Conservation (phyloP, 1,140 invertebrate species). For the Drosophila kurseongensis region DNA sequence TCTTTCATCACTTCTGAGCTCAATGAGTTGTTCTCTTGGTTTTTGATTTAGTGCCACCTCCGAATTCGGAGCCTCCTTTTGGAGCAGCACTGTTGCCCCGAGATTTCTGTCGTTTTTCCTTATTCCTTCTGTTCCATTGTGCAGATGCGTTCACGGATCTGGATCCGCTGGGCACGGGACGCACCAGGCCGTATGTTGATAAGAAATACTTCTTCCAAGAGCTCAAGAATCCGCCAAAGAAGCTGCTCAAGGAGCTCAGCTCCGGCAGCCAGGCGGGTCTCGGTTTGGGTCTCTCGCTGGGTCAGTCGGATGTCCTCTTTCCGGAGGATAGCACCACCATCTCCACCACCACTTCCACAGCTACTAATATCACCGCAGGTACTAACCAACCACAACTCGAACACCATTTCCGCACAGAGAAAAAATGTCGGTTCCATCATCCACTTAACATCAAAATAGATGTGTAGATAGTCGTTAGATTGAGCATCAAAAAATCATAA, state of each 20-base stretch:
- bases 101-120: conserved; percentile 8
- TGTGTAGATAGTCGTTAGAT: too few relatives aligned
- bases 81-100: not conserved
- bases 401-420: conserved; percentile 30
- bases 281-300: conserved; percentile 48
- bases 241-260: conserved; percentile 92
- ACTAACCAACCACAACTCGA: conserved; percentile 44
- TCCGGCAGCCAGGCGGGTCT: conserved; percentile 56
- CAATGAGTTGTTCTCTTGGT: conserved; percentile 18
- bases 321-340: conserved; percentile 58
- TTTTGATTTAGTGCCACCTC: conserved; percentile 16
- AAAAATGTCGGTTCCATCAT: conserved; percentile 7
- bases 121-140: conserved; percentile 56
- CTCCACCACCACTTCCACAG: conserved; percentile 40
- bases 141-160: conserved; percentile 95
- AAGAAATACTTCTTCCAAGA: conserved; percentile 98
- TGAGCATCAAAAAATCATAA: too few relatives aligned
- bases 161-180: conserved; percentile 95
- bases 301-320: conserved; percentile 56
- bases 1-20: not conserved
- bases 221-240: conserved; percentile 96
- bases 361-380: conserved; percentile 49
- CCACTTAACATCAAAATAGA: not conserved
- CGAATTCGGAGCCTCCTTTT: not conserved
- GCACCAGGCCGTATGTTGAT: conserved; percentile 95